Evolutionary conservation across 2,888 invertebrate species (phyloP).

Genomic region (Amblyteles armatorius): DNA sequence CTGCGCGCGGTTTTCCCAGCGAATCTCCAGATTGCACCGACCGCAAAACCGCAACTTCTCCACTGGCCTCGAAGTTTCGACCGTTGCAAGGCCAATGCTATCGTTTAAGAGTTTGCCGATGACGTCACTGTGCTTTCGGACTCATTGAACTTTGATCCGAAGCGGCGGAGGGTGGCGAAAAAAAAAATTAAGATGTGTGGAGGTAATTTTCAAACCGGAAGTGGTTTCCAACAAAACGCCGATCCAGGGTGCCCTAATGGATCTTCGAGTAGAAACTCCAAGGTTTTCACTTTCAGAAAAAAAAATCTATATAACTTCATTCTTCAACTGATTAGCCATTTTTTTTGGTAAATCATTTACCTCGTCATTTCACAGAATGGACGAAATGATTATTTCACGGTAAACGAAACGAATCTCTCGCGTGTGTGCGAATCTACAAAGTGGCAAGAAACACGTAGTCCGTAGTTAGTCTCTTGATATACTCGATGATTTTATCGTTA

Average conservation of each 20-base stretch:
- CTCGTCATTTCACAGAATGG: not conserved
- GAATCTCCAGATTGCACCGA: conserved; percentile 66
- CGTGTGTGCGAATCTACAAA: conserved; percentile 20
- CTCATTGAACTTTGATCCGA: conserved; percentile 11
- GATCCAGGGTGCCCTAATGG: not conserved
- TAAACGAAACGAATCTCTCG: conserved; percentile 41
- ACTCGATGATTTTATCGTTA: conserved; percentile 10
- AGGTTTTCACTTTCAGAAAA: not conserved
- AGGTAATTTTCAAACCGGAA: not conserved
- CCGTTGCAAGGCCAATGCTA: conserved; percentile 70
- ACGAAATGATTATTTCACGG: not conserved
- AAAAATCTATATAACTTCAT: not conserved
- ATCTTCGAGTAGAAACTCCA: conserved; percentile 2
- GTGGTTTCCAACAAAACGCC: not conserved
- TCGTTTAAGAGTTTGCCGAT: not conserved
- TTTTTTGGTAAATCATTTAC: not conserved
- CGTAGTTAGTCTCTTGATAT: conserved; percentile 23
- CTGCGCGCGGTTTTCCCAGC: conserved; percentile 64
- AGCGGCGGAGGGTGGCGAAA: not conserved
- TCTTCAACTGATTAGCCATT: not conserved
- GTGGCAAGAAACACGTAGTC: not conserved
- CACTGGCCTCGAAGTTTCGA: conserved; percentile 65
- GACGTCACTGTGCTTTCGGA: not conserved
- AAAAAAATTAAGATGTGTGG: not conserved
- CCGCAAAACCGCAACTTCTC: conserved; percentile 68